Evolutionary conservation across 2,113 vertebrate species (phyloP), one percentile per base, ranked within the genome.

Genomic region (Lepidothrix coronata): DNA sequence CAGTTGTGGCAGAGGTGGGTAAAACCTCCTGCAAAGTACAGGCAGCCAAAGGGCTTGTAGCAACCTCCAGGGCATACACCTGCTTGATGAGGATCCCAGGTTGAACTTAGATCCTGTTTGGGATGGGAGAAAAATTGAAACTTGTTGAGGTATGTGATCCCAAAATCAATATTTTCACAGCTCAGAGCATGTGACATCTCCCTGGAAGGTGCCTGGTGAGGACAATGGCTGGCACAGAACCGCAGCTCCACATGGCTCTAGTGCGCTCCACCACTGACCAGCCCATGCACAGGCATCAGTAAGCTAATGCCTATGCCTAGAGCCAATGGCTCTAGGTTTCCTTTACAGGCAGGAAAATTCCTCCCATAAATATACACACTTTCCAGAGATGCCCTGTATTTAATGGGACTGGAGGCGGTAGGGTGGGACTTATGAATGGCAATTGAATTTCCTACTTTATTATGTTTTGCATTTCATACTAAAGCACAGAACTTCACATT

Each of bases 101-200:
- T 41, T 70, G 49, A 88, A n/a, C 37, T 79, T 85, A 75, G 31
- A 78, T 96, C 66, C 91, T 71, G 68, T 78, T 91, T 48, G 30
- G 74, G 74, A 91, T 73, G 46, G 93, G 77, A 91, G 67, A 37
- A 87, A 96, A 95, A 79, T 17, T 91, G 81, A 91, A 87, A 52
- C 62, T 49, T 49, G 46, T 82, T 88, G 77, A 76, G 49, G 81
- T 78, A 85, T 12, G 15, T 79, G 87, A 92, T 93, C 81, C 80
- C 84, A 81, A 87, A 87, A 96, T 82, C 91, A 96, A 72, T 95
- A 96, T 95, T 97, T 92, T 91, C 87, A 94, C 70, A 95, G 91
- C 80, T 72, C 66, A 66, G 77, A 57, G 81, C 39, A n/a, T 76
- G 62, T 94, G 88, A 91, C 35, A 3, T 82, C 78, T 89, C 81